These are phyloP conservation scores for Oryzias melastigma DNA, from an alignment of 2,113 vertebrate genomes.

Conservation along the genomic window DNA sequence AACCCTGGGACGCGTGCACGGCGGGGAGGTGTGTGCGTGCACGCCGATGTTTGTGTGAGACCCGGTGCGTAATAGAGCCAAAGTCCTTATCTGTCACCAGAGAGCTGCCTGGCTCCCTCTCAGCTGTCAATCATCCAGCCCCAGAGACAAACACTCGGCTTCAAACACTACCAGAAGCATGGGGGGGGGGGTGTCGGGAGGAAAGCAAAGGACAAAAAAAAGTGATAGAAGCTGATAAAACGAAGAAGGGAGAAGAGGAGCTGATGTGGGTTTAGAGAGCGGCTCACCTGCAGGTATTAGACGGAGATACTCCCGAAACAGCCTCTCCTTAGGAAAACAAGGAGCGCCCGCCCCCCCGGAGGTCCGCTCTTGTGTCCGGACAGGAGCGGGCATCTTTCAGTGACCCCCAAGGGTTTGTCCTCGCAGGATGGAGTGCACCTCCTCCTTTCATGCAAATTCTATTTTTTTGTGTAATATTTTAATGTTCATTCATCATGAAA, in stretches of 20 bases:
- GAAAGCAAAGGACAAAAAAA: constrained; percentile 15
- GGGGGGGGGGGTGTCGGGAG: constrained; percentile 14
- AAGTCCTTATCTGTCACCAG: constrained; percentile 79
- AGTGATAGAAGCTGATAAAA: not conserved
- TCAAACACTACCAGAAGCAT: constrained; percentile 64
- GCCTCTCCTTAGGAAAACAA: constrained; percentile 63
- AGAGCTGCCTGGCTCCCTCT: constrained; percentile 74
- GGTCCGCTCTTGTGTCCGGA: constrained; percentile 31
- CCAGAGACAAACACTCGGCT: constrained; percentile 73
- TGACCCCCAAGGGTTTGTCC: no score
- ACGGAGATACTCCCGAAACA: constrained; percentile 63
- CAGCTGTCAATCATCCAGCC: constrained; percentile 76
- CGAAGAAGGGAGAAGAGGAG: constrained; percentile 20
- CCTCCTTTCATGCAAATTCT: no score
- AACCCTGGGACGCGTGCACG: constrained; percentile 47
- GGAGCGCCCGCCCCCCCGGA: constrained; percentile 32
- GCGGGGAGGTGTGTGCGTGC: constrained; percentile 32
- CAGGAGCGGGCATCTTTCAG: constrained; percentile 3
- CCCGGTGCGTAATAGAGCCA: constrained; percentile 75
- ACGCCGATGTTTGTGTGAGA: constrained; percentile 34
- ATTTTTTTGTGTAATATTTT: no score
- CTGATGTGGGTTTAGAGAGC: constrained; percentile 60
- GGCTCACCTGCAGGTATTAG: constrained; percentile 68
- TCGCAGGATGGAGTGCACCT: no score
- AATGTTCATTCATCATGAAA: no score